Evolutionary conservation across 2,888 invertebrate species (phyloP).

Genomic region (Theodoxus fluviatilis): DNA sequence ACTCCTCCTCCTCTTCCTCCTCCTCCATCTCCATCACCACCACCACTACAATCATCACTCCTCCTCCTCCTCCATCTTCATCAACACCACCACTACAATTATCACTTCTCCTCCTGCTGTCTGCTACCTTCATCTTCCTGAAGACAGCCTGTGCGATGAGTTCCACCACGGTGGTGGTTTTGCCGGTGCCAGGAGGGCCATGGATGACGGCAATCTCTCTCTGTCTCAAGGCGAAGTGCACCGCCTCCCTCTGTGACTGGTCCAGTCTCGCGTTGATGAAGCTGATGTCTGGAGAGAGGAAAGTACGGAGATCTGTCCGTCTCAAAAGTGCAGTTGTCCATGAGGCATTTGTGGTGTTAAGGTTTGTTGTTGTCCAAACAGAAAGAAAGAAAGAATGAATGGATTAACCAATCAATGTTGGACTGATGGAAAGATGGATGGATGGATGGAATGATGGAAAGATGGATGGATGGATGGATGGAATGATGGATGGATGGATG

Average conservation of each 20-base stretch:
- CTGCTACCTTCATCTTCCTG: conserved; percentile 64
- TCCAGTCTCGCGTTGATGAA: conserved; percentile 62
- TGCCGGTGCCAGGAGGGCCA: conserved; percentile 71
- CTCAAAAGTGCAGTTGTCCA: not conserved
- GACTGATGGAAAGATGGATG: no score
- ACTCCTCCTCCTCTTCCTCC: no score
- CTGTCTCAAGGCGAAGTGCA: conserved; percentile 67
- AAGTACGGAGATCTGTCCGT: not conserved
- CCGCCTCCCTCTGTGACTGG: conserved; percentile 68
- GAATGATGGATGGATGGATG: no score
- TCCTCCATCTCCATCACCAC: no score
- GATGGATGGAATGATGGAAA: no score
- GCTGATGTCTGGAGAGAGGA: conserved; percentile 42
- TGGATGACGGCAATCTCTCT: conserved; percentile 69
- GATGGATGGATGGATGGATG: no score
- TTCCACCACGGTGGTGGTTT: conserved; percentile 71
- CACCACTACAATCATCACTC: no score
- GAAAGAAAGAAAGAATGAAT: no score
- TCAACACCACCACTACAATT: no score
- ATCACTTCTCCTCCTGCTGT: no score
- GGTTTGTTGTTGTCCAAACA: not conserved
- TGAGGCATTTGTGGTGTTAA: not conserved
- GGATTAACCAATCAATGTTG: no score
- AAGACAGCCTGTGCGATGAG: conserved; percentile 68
- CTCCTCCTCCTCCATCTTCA: no score